Base-by-base conservation (phyloP, 2,888 invertebrate species). In the Graphium colonna region DNA sequence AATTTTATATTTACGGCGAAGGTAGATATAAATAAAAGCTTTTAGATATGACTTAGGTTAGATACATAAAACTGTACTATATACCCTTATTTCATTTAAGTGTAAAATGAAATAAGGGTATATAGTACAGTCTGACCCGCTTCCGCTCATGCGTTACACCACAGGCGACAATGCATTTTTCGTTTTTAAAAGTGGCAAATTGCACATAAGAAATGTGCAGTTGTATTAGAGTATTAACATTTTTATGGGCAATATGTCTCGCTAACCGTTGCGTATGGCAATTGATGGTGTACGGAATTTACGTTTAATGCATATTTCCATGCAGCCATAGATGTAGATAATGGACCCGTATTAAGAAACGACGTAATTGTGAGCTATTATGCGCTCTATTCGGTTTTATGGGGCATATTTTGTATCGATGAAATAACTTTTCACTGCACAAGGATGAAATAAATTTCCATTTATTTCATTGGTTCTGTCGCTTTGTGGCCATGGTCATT, bases 221-320 rank as follows among this genome's bases (percentile, higher is more conserved):
- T 85, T 76, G 81, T 79, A 87, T 85, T 83, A 79, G 70, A 60
- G 82, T 81, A 89, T 89, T 88, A 83, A 86, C 87, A 87, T 87
- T 82, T 87, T 87, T 85, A 88, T 86, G 77, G 85, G 71, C 83
- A 63, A 83, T 89, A 85, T 79, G 82, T 87, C 77, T 64, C 62
- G 69, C 71, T 72, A 70, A 75, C 77, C 76, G 82, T 70, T 73
- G 70, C 68, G 59, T 66, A 58, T 63, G 57, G 69, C 74, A 85
- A 85, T 86, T 83, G 85, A 87, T 86, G 81, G 76, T 52, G 61
- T 62, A 67, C 65, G 63, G 66, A 75, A 85, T 82, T 75, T 70
- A 68, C 66, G 68, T 77, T 81, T 81, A 80, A 79, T 77, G 75
- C 64, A 70, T 76, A 70, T 73, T 65, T 61, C 68, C 63, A 62